Conservation (phyloP, 2,797 vertebrate genomes). For the Pseudotriccus pelzelni region DNA sequence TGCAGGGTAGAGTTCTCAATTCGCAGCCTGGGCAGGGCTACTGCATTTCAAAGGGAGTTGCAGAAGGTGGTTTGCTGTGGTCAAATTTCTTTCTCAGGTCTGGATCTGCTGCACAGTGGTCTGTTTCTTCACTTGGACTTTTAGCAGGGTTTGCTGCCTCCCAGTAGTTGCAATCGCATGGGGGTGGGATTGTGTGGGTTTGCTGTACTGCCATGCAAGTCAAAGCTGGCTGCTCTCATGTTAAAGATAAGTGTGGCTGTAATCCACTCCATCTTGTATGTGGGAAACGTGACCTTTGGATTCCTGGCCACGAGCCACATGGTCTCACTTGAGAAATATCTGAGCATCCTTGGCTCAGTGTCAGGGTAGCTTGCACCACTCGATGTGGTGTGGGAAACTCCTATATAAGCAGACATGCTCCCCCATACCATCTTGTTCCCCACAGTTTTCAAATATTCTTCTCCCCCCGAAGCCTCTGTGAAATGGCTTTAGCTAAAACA, state of each 20-base stretch:
- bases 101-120: neutral
- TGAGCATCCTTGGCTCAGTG: constrained; percentile 44
- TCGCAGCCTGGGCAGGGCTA: neutral
- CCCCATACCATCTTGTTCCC: neutral
- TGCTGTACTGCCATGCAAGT: neutral
- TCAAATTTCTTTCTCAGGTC: neutral
- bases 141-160: neutral
- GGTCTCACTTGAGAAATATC: constrained; percentile 31
- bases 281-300: constrained; percentile 41
- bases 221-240: neutral
- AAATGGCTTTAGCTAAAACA: neutral
- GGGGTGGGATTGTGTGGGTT: neutral
- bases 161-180: neutral
- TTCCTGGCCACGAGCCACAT: constrained; percentile 46
- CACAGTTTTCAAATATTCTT: neutral
- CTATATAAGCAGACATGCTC: neutral
- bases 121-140: neutral
- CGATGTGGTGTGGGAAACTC: constrained; percentile 9
- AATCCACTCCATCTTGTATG: constrained; percentile 1
- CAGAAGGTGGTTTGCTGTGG: neutral
- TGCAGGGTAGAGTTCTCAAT: constrained; percentile 35
- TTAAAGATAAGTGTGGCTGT: constrained; percentile 27
- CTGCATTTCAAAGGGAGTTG: neutral
- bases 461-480: neutral
- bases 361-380: neutral